These are phyloP conservation scores for Apocheima hispidaria DNA, from an alignment of 2,888 invertebrate genomes.

Conservation along the genomic window DNA sequence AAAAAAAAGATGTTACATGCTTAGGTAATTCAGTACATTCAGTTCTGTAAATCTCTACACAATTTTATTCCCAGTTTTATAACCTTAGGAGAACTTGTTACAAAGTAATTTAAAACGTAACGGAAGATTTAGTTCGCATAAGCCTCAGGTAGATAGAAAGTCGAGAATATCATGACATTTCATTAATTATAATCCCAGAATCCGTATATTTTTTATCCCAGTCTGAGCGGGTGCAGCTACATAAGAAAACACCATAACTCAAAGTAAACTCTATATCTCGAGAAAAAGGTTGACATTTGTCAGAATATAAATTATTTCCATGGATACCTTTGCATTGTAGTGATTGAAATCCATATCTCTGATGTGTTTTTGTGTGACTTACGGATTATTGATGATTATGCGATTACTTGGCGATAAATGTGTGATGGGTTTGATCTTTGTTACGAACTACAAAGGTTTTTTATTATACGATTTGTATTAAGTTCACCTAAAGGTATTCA, in stretches of 20 bases:
- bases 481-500: too few species aligned
- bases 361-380: constrained; percentile 67
- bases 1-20: too few species aligned
- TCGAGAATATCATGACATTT: constrained; percentile 67
- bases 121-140: background rate
- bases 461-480: too few species aligned
- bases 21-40: too few species aligned
- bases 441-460: background rate
- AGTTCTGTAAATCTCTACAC: too few species aligned
- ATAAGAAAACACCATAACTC: constrained; percentile 24
- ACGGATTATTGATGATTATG: constrained; percentile 81
- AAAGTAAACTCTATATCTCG: constrained; percentile 26
- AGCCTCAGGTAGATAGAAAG: constrained; percentile 58
- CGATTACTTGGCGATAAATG: constrained; percentile 71
- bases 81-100: background rate
- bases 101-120: background rate
- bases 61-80: too few species aligned
- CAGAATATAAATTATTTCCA: constrained; percentile 27
- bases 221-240: constrained; percentile 65
- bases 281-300: constrained; percentile 30
- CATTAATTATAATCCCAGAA: constrained; percentile 77
- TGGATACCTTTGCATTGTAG: constrained; percentile 46
- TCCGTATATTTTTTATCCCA: constrained; percentile 61
- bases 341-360: constrained; percentile 65
- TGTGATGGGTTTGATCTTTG: constrained; percentile 36